Evolutionary conservation across 2,888 invertebrate genomes (phyloP), one percentile per base, ranked within the genome.

Genomic region (Xestia xanthographa): DNA sequence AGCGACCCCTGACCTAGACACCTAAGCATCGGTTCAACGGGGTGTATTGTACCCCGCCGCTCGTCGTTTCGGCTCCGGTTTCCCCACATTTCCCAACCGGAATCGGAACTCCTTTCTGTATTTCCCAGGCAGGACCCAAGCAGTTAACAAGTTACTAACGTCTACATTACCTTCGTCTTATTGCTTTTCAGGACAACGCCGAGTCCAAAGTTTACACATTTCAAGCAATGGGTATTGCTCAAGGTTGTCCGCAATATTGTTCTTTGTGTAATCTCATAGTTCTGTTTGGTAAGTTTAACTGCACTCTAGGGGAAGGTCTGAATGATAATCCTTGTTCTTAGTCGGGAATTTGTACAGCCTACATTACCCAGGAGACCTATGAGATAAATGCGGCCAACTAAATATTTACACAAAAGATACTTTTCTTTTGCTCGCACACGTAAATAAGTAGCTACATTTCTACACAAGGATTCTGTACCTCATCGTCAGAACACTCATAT

Each of bases 311-410:
- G 83, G 58, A 41, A n/a, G 66, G 22, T 70, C 43, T 41, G 11
- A 67, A 82, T 58, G 66, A 56, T 78, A 78, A 70, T 82, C 60
- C 50, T 73, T 50, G 48, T 82, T 81, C 58, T 70, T 67, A 53
- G 66, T 14, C 58, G 34, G 45, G 48, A 58, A 58, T 48, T 43
- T 68, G 38, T 26, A 53, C 43, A 69, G 56, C 41, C 26, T 71
- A 65, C 22, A 50, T 66, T 69, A 38, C 69, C 83, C 69, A 50
- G 2, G 74, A 66, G 79, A 66, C 56, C 26, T 22, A 5, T 22
- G 14, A 67, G 45, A 81, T 69, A 66, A 81, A 76, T 66, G 76
- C 41, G 29, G 22, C 26, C 43, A 34, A 65, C 58, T n/a, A 66
- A 58, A 69, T 75, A 50, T 80, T 56, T 45, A 53, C 20, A 58